Conservation (phyloP, 2,888 invertebrate species). For the Escarpia spicata region DNA sequence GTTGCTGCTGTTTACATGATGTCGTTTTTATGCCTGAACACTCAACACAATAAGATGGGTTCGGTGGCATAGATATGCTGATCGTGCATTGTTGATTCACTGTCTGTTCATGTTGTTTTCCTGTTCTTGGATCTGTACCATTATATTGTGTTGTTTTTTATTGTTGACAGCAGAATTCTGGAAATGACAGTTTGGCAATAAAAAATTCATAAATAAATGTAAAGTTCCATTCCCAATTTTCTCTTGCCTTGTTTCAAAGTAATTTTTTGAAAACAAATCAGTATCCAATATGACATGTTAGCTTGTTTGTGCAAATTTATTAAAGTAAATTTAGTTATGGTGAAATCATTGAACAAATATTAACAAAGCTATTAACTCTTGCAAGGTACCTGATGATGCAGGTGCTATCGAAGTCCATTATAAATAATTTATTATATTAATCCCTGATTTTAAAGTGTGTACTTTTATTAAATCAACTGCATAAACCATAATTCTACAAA, state of each 20-base stretch:
- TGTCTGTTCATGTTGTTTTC: neutral
- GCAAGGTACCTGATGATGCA: too few relatives aligned
- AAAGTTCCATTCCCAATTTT: neutral
- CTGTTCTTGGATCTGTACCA: neutral
- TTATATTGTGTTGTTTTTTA: neutral
- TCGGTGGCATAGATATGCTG: neutral
- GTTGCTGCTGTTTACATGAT: neutral
- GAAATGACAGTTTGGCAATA: neutral
- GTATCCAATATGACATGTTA: neutral
- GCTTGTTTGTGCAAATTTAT: too few relatives aligned
- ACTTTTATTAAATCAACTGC: too few relatives aligned
- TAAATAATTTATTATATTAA: too few relatives aligned
- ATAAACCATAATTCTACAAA: too few relatives aligned
- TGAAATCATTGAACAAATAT: too few relatives aligned
- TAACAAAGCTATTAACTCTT: too few relatives aligned
- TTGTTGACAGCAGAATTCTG: neutral
- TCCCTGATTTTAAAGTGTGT: too few relatives aligned
- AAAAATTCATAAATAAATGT: neutral
- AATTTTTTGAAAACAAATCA: neutral
- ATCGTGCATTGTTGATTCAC: too few relatives aligned
- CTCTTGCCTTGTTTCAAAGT: neutral
- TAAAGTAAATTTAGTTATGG: too few relatives aligned
- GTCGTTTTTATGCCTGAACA: neutral
- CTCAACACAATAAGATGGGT: neutral
- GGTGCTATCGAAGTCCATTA: too few relatives aligned